phyloP scores from a whole-genome alignment of 2,888 invertebrate species.

The Trissonchulus latispiculum region DNA sequence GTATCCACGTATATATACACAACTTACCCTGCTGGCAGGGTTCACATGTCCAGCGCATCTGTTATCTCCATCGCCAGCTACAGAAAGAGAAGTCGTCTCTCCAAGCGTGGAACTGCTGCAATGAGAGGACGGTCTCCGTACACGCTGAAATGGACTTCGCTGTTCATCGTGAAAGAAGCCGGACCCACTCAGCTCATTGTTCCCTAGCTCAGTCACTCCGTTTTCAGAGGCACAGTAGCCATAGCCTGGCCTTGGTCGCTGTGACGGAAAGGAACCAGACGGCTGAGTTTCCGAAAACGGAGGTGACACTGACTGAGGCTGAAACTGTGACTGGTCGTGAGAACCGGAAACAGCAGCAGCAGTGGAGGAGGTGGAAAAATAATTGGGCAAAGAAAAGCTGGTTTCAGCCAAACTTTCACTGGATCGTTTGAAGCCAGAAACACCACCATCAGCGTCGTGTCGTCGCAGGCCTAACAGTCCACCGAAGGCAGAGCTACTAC shows the following conservation, averaged over 20 bases:
- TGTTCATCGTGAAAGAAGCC: slow-evolving; percentile 18
- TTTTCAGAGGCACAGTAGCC: neutral
- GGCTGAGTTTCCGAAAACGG: too few relatives aligned
- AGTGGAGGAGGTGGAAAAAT: neutral
- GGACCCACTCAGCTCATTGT: neutral
- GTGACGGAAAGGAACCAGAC: neutral
- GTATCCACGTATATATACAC: too few relatives aligned
- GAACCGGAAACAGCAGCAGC: neutral
- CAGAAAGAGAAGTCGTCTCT: too few relatives aligned
- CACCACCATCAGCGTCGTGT: neutral
- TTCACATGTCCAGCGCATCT: too few relatives aligned
- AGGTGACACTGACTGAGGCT: neutral
- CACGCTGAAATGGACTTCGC: slow-evolving; percentile 18
- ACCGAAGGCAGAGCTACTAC: neutral
- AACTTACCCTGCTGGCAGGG: too few relatives aligned
- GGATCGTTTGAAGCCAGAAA: too few relatives aligned
- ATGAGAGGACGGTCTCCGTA: slow-evolving; percentile 4
- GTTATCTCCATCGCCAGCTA: too few relatives aligned
- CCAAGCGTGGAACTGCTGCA: too few relatives aligned
- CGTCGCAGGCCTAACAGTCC: neutral
- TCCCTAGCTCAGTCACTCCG: neutral
- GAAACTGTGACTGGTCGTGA: too few relatives aligned
- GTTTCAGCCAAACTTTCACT: neutral
- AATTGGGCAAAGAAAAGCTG: slow-evolving; percentile 8
- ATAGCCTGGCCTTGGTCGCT: too few relatives aligned